A percentile compares a stretch with the other conserved stretches of the same genome.
These are phyloP conservation scores for Alviniconcha strummeri DNA, from an alignment of 2,888 invertebrate species.

Conservation along the genomic window DNA sequence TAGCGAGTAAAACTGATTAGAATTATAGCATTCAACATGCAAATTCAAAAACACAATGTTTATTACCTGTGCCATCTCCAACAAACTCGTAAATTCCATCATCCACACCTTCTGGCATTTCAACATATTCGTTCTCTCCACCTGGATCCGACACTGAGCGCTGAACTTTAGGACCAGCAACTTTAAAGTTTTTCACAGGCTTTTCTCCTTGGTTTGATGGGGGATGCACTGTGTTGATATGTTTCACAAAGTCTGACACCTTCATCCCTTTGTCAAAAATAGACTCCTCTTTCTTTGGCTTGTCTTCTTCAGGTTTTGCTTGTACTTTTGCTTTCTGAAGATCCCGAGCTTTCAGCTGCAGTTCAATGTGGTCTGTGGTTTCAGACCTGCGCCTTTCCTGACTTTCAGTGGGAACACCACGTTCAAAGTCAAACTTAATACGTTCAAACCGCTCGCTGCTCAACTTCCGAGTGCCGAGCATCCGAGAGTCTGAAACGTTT, in stretches of 20 bases:
- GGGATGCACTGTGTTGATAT: constrained; percentile 47
- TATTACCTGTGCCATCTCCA: constrained; percentile 38
- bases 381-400: constrained; percentile 36
- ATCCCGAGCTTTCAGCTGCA: constrained; percentile 44
- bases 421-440: constrained; percentile 51
- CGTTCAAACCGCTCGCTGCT: constrained; percentile 51
- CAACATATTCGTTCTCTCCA: constrained; percentile 46
- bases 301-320: constrained; percentile 26
- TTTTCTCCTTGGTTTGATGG: constrained; percentile 32
- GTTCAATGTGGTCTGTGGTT: constrained; percentile 43
- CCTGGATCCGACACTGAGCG: constrained; percentile 34
- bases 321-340: constrained; percentile 22
- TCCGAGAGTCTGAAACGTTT: constrained; percentile 26
- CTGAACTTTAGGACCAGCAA: constrained; percentile 33
- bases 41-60: background rate
- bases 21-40: background rate
- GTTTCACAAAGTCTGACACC: constrained; percentile 49
- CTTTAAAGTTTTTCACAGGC: constrained; percentile 37
- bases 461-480: constrained; percentile 42
- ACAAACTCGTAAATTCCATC: constrained; percentile 45
- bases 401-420: constrained; percentile 45
- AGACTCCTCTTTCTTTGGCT: constrained; percentile 43
- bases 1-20: no score
- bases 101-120: constrained; percentile 41
- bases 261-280: constrained; percentile 48